Evolutionary conservation across 2,797 vertebrate species (phyloP), one percentile per base, ranked within the genome.

Genomic region (Cercopithecus petaurista): DNA sequence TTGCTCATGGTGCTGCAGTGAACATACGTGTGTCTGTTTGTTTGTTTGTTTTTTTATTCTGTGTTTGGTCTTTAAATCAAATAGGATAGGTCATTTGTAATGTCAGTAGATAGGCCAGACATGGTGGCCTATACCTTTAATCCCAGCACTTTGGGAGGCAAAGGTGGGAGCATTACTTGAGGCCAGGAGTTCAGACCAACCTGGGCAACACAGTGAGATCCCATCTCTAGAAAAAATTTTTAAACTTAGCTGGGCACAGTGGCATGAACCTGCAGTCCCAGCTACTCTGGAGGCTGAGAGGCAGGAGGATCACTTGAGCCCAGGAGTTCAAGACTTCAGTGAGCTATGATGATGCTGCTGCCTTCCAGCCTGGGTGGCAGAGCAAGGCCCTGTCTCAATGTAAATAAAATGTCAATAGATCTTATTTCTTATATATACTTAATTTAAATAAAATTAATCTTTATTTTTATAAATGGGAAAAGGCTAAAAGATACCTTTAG

Each of bases 401-500:
- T 33, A 67, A n/a, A 19, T 85, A 57, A 96, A 92, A 75, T 93
- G 15, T 81, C 48, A 64, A 10, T 61, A 83, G 79, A 57, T 64
- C 26, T 41, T 92, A 26, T 24, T 79, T 90, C 82, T 57, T 92
- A 26, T 82, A n/a, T 1, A 11, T 79, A 89, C 28, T 92, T 73
- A 85, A 87, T 50, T 93, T 95, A 83, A 95, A 72, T 52, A 87
- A 83, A 84, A 81, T 39, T 88, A 77, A 81, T 73, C 39, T 82
- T 82, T 77, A 52, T 79, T 84, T 90, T 89, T 30, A 83, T 89
- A 76, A 93, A 86, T 85, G 11, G 41, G 48, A 75, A 92, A 85
- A 87, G 26, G 8, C 41, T 76, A 73, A 94, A 76, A 85, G 61
- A 48, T 59, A 3, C 46, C 14, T 85, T 36, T 94, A 81, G 22